phyloP scores from a whole-genome alignment of 2,113 vertebrate genomes.

The Hemiprocne comata region DNA sequence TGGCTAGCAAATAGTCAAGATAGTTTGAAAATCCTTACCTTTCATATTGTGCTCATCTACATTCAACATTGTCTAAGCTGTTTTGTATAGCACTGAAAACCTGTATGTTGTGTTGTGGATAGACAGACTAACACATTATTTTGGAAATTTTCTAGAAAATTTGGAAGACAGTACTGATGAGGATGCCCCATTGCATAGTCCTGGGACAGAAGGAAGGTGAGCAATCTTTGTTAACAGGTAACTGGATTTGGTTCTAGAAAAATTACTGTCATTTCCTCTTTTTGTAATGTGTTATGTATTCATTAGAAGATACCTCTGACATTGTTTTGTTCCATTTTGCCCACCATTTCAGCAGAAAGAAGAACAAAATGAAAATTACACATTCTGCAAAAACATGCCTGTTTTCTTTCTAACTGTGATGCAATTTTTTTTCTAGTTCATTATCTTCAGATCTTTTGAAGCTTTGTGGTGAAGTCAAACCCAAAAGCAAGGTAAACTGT shows the following conservation, averaged over 20 bases:
- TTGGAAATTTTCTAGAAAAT: slow-evolving; percentile 82
- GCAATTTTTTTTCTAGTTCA: slow-evolving; percentile 77
- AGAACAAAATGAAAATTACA: neutral
- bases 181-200: slow-evolving; percentile 87
- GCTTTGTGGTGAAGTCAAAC: slow-evolving; percentile 91
- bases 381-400: neutral
- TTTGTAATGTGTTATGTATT: neutral
- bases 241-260: neutral
- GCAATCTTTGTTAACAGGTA: neutral
- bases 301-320: neutral
- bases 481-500: slow-evolving; percentile 89
- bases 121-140: neutral
- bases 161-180: slow-evolving; percentile 93
- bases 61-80: neutral
- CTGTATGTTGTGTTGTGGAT: neutral
- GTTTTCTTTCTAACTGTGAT: neutral
- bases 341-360: neutral
- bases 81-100: neutral
- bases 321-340: neutral
- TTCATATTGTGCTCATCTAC: neutral
- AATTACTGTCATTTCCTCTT: neutral
- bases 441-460: slow-evolving; percentile 93
- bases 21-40: neutral
- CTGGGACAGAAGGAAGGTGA: slow-evolving; percentile 91
- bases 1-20: neutral